Evolutionary conservation across 2,113 vertebrate genomes (phyloP).

Genomic region (Hippocampus abdominalis): DNA sequence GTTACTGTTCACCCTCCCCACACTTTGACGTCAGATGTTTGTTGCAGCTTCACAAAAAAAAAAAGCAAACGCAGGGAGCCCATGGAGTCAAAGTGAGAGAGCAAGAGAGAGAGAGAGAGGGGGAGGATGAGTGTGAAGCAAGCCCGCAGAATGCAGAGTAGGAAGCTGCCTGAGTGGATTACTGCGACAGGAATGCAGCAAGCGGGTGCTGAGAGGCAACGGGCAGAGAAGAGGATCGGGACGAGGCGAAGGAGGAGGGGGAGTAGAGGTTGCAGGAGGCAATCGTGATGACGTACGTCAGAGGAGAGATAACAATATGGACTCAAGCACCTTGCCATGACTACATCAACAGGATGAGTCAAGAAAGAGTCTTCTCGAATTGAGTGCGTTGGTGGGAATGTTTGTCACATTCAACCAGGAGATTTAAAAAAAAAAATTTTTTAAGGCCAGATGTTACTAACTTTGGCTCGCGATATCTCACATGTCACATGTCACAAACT

Average conservation of each 20-base stretch:
- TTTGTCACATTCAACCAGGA: neutral
- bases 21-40: constrained; percentile 47
- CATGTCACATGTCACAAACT: too few species aligned
- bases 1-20: constrained; percentile 36
- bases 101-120: neutral
- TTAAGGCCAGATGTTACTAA: too few species aligned
- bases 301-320: constrained; percentile 2
- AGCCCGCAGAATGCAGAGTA: constrained; percentile 57
- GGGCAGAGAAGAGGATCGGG: constrained; percentile 9
- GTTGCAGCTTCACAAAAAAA: constrained; percentile 42
- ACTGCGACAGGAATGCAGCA: constrained; percentile 66
- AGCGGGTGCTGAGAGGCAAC: constrained; percentile 20
- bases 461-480: too few species aligned
- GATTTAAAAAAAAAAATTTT: too few species aligned
- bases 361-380: neutral
- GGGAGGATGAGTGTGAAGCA: constrained; percentile 2
- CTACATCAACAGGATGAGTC: neutral
- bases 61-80: constrained; percentile 1
- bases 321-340: neutral
- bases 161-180: constrained; percentile 54
- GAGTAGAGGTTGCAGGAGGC: constrained; percentile 19
- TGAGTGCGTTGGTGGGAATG: neutral
- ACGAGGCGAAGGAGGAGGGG: neutral
- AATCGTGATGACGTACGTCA: constrained; percentile 22
- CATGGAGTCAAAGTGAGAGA: neutral